These are phyloP conservation scores for Bimastos eiseni DNA, from an alignment of 2,888 invertebrate species.

Conservation along the genomic window DNA sequence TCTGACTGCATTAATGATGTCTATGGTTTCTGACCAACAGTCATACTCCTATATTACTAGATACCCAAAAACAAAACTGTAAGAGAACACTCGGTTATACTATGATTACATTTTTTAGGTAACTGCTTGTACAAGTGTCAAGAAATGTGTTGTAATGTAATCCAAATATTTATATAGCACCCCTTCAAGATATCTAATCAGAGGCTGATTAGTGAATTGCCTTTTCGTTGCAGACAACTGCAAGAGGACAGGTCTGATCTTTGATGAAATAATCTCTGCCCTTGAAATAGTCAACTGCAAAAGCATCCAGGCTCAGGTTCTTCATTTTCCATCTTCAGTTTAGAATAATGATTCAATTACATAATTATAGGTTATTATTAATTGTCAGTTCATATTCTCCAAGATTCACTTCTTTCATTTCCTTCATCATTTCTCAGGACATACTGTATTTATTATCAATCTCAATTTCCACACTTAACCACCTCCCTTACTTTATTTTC, in stretches of 20 bases:
- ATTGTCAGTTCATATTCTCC: neutral
- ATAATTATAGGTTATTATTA: neutral
- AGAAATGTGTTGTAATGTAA: neutral
- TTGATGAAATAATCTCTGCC: slow-evolving; percentile 3
- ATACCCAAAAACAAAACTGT: neutral
- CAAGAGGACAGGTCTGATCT: neutral
- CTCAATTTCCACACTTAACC: too few species aligned
- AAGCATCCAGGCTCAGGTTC: slow-evolving; percentile 8
- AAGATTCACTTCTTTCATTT: too few species aligned
- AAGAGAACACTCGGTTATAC: neutral
- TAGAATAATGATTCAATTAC: neutral
- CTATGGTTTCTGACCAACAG: neutral
- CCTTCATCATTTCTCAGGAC: too few species aligned
- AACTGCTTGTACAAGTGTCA: neutral
- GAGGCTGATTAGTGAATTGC: neutral
- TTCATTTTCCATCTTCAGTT: neutral
- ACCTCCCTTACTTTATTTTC: too few species aligned
- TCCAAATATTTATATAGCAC: too few species aligned
- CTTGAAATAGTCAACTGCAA: slow-evolving; percentile 22
- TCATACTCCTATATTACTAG: neutral
- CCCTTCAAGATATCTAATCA: too few species aligned
- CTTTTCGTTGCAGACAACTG: neutral
- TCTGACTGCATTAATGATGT: neutral
- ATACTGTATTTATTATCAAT: too few species aligned
- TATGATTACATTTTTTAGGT: neutral